These are phyloP conservation scores for Patiria miniata DNA, from an alignment of 35 echinoderm and acorn worm genomes.

Conservation along the genomic window DNA sequence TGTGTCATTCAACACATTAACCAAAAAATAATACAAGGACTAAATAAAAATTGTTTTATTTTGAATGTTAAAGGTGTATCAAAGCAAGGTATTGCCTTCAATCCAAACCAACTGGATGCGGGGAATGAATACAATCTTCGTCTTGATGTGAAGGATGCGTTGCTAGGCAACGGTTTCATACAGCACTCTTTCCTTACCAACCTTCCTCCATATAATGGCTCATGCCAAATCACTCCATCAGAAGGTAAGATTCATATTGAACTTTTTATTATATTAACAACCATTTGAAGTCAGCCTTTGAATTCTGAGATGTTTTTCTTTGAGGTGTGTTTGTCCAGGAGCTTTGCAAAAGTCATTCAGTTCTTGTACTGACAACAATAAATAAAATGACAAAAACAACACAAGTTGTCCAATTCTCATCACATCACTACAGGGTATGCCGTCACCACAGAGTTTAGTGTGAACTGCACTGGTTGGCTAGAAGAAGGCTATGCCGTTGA, in stretches of 20 bases:
- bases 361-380: no score
- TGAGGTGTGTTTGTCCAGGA: no score
- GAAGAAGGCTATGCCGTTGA: slow-evolving; percentile 28
- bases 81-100: slow-evolving; percentile 31
- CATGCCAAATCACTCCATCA: slow-evolving; percentile 22
- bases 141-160: not conserved
- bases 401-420: not conserved
- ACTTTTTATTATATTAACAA: not conserved
- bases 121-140: slow-evolving; percentile 22
- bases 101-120: slow-evolving; percentile 1
- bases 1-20: no score
- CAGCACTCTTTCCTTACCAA: slow-evolving; percentile 37
- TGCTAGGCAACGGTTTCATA: not conserved
- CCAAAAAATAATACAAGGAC: no score
- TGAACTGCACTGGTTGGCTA: slow-evolving; percentile 24
- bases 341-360: no score
- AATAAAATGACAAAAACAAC: no score
- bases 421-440: slow-evolving; percentile 21
- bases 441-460: slow-evolving; percentile 33
- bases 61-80: slow-evolving; percentile 11
- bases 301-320: no score
- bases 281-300: no score
- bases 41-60: not conserved
- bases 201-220: slow-evolving; percentile 28
- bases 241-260: not conserved